A percentile compares a stretch with the other conserved stretches of the same genome.
These are phyloP conservation scores for Plumapathes pennacea DNA, from an alignment of 92 coral and sea anemone species.

Conservation along the genomic window DNA sequence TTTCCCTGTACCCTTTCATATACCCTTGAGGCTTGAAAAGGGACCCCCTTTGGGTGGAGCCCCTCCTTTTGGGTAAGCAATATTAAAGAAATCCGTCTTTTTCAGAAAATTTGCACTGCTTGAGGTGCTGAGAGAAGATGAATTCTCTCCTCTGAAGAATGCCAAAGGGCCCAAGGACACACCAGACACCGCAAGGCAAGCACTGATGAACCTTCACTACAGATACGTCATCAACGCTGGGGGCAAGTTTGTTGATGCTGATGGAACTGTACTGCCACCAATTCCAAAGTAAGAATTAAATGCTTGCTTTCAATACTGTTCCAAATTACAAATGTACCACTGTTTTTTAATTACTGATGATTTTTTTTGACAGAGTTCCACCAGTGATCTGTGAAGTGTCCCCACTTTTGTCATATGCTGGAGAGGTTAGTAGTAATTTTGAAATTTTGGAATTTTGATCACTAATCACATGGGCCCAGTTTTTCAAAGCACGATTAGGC, in stretches of 20 bases:
- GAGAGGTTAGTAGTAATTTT: conserved; percentile 61
- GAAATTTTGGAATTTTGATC: neutral
- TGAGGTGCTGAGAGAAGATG: conserved; percentile 85
- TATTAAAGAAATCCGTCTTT: neutral
- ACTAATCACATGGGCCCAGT: neutral
- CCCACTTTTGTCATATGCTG: conserved; percentile 79
- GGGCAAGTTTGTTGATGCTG: conserved; percentile 70
- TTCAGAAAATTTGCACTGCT: conserved; percentile 87
- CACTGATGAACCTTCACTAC: conserved; percentile 68
- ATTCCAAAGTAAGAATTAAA: conserved; percentile 26
- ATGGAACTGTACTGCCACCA: conserved; percentile 56
- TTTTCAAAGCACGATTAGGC: neutral
- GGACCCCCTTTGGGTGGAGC: neutral
- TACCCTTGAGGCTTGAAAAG: neutral
- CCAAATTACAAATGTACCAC: neutral
- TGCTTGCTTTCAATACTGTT: neutral
- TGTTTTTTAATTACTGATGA: neutral
- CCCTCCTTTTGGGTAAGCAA: neutral
- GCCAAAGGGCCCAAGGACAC: conserved; percentile 77
- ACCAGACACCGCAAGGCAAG: conserved; percentile 75
- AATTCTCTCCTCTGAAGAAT: conserved; percentile 92
- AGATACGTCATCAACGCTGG: conserved; percentile 73
- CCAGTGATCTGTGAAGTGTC: conserved; percentile 71
- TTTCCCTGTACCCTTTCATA: neutral
- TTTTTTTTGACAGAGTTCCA: conserved; percentile 14